Conservation (phyloP, 2,113 vertebrate species). For the Vidua macroura region DNA sequence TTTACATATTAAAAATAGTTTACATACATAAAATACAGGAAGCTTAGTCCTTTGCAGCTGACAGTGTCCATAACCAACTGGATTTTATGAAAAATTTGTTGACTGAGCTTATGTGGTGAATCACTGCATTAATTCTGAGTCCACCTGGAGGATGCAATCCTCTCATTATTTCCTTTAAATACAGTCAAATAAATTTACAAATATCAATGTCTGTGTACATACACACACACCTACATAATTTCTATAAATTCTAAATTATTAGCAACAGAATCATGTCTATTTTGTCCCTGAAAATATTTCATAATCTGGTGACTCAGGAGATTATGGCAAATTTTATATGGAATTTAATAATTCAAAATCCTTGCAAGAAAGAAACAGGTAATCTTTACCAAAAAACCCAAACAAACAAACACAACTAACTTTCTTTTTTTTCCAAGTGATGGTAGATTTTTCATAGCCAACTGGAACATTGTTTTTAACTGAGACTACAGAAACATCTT, state of each 20-base stretch:
- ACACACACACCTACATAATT: neutral
- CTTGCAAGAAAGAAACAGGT: neutral
- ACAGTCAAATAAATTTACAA: neutral
- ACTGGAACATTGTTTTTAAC: neutral
- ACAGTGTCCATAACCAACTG: neutral
- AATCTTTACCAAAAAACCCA: neutral
- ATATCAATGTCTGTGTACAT: neutral
- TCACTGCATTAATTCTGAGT: neutral
- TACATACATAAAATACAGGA: neutral
- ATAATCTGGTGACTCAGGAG: neutral
- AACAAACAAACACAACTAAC: neutral
- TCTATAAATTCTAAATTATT: neutral
- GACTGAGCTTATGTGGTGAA: neutral
- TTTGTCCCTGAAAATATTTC: neutral
- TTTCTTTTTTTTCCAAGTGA: neutral
- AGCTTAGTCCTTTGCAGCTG: neutral
- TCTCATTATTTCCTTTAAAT: neutral
- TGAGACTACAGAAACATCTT: neutral
- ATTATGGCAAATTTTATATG: neutral
- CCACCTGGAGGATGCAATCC: neutral
- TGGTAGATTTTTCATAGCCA: neutral
- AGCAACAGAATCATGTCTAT: neutral
- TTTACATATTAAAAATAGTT: neutral
- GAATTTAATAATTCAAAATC: neutral
- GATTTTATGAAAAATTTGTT: neutral